Conservation (phyloP, 2,888 invertebrate species). For the Buathra laborator region DNA sequence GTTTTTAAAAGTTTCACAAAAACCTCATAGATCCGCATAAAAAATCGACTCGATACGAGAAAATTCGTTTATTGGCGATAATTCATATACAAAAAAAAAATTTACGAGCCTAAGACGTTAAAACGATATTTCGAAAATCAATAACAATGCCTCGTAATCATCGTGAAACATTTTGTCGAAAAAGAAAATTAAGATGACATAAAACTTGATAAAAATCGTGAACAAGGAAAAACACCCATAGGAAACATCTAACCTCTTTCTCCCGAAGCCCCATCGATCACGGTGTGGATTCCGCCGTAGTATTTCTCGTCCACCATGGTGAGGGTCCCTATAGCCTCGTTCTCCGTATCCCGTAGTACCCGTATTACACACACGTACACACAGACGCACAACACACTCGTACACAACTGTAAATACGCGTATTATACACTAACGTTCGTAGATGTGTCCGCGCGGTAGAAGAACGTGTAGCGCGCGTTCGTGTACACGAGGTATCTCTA, state of each 20-base stretch:
- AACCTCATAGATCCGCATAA: too few relatives aligned
- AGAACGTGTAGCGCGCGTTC: background rate
- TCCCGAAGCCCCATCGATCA: slow-evolving; percentile 62
- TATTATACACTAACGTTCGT: slow-evolving; percentile 1
- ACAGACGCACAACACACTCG: slow-evolving; percentile 23
- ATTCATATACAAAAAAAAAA: background rate
- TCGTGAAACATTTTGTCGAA: background rate
- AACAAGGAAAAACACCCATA: background rate
- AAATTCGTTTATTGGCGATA: background rate
- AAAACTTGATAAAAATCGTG: background rate
- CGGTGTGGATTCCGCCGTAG: slow-evolving; percentile 52
- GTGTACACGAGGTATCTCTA: slow-evolving; percentile 38
- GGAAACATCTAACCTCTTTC: slow-evolving; percentile 25
- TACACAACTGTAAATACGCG: background rate
- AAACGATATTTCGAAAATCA: background rate
- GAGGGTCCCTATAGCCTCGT: slow-evolving; percentile 33
- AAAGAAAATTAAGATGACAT: background rate
- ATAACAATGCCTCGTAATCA: background rate
- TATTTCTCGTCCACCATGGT: slow-evolving; percentile 43
- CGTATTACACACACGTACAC: slow-evolving; percentile 1
- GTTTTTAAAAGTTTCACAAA: too few relatives aligned
- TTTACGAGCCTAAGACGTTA: background rate
- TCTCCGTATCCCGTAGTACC: slow-evolving; percentile 28
- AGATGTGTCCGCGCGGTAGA: too few relatives aligned
- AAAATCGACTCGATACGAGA: too few relatives aligned